phyloP scores from a whole-genome alignment of 2,888 invertebrate genomes.

The Dryococelus australis region DNA sequence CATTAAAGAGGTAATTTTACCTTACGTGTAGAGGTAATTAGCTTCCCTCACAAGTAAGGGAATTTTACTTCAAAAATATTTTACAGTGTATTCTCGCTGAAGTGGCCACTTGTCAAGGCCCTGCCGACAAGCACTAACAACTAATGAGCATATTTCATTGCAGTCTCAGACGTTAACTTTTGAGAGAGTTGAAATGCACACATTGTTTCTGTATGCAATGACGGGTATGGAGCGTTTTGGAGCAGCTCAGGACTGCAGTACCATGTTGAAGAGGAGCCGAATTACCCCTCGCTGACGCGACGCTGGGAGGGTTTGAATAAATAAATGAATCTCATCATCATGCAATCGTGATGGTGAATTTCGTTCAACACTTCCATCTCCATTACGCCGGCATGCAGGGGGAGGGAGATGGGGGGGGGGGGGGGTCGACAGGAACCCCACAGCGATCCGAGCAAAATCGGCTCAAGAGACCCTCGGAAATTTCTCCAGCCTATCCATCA shows the following conservation, averaged over 20 bases:
- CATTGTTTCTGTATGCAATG: background rate
- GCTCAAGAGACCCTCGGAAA: background rate
- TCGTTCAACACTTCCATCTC: constrained; percentile 33
- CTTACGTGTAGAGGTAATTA: too few species aligned
- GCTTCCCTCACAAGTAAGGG: too few species aligned
- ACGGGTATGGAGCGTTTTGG: background rate
- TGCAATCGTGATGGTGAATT: constrained; percentile 34
- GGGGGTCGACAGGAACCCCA: background rate
- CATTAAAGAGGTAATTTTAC: too few species aligned
- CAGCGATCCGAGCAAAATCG: background rate
- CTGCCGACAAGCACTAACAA: too few species aligned
- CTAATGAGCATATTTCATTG: too few species aligned
- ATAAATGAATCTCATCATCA: constrained; percentile 32
- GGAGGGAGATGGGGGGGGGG: background rate
- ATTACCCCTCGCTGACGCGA: background rate
- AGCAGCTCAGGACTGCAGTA: background rate
- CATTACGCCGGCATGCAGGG: constrained; percentile 18
- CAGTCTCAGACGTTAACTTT: too few species aligned
- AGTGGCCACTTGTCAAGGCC: too few species aligned
- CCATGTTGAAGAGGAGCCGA: background rate
- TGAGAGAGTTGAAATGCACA: too few species aligned
- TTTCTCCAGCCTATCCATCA: background rate
- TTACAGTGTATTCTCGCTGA: too few species aligned
- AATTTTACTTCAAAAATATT: too few species aligned
- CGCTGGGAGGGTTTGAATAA: constrained; percentile 26